Evolutionary conservation across 2,888 invertebrate species (phyloP).

Genomic region (Microdon myrmicae): DNA sequence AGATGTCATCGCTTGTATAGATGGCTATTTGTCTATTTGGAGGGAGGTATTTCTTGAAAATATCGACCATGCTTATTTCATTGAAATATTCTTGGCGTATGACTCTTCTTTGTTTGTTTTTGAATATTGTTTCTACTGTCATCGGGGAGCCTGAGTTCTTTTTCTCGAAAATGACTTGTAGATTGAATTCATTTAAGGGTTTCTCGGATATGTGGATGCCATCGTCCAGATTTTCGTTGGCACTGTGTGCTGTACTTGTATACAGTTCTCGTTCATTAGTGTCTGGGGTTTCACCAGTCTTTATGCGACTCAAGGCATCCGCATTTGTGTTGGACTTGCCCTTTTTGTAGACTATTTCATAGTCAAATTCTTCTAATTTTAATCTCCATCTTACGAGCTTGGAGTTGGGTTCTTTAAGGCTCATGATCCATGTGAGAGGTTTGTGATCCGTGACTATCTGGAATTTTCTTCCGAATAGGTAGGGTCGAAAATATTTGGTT

Average conservation of each 20-base stretch:
- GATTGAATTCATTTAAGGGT: constrained; percentile 34
- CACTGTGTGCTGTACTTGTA: constrained; percentile 19
- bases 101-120: constrained; percentile 26
- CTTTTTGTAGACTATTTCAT: constrained; percentile 46
- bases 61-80: constrained; percentile 15
- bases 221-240: constrained; percentile 18
- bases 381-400: constrained; percentile 60
- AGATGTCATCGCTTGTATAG: constrained; percentile 25
- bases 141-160: constrained; percentile 14
- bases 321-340: constrained; percentile 26
- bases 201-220: constrained; percentile 37
- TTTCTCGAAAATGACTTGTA: constrained; percentile 27
- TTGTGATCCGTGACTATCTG: constrained; percentile 62
- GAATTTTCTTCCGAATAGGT: constrained; percentile 59
- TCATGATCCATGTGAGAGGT: constrained; percentile 55
- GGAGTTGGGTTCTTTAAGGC: constrained; percentile 37
- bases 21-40: constrained; percentile 28
- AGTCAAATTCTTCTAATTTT: constrained; percentile 56
- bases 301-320: constrained; percentile 22
- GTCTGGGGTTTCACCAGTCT: constrained; percentile 1
- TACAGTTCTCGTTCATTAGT: not conserved
- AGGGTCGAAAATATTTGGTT: constrained; percentile 59
- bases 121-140: constrained; percentile 22
- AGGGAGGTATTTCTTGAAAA: constrained; percentile 25
- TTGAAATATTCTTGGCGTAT: constrained; percentile 9